Evolutionary conservation across 2,888 invertebrate genomes (phyloP).

Genomic region (Oithona nana): DNA sequence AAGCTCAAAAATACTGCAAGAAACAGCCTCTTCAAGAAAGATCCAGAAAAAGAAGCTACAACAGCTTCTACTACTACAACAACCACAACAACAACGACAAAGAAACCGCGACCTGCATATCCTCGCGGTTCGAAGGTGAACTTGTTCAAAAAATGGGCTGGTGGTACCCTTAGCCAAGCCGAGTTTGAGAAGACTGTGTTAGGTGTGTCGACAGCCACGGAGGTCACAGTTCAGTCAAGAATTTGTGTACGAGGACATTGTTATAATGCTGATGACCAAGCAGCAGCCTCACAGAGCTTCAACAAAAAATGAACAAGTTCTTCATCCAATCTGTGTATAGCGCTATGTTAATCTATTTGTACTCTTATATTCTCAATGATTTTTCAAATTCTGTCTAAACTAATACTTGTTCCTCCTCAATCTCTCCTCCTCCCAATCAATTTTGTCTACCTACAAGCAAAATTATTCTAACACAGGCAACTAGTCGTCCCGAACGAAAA

Average conservation of each 20-base stretch:
- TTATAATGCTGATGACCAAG: constrained; percentile 38
- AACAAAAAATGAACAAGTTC: neutral
- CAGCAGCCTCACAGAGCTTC: neutral
- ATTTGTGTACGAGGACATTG: constrained; percentile 71
- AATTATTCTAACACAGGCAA: too few species aligned
- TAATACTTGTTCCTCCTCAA: too few species aligned
- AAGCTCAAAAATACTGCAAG: neutral
- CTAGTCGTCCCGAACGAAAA: too few species aligned
- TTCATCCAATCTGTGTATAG: too few species aligned
- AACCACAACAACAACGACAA: neutral
- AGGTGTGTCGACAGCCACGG: constrained; percentile 58
- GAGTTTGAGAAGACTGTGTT: constrained; percentile 27
- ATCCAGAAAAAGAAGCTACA: neutral
- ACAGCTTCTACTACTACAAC: neutral
- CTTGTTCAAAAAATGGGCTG: constrained; percentile 11
- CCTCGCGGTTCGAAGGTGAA: neutral
- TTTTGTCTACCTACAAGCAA: too few species aligned
- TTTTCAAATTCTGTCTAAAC: too few species aligned
- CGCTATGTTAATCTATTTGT: too few species aligned
- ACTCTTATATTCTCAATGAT: too few species aligned
- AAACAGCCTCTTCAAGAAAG: neutral
- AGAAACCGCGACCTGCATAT: neutral
- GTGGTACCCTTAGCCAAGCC: constrained; percentile 7
- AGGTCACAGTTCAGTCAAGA: constrained; percentile 65
- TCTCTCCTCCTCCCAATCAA: too few species aligned